phyloP scores from a whole-genome alignment of 2,797 vertebrate species.

The Salarias fasciatus region DNA sequence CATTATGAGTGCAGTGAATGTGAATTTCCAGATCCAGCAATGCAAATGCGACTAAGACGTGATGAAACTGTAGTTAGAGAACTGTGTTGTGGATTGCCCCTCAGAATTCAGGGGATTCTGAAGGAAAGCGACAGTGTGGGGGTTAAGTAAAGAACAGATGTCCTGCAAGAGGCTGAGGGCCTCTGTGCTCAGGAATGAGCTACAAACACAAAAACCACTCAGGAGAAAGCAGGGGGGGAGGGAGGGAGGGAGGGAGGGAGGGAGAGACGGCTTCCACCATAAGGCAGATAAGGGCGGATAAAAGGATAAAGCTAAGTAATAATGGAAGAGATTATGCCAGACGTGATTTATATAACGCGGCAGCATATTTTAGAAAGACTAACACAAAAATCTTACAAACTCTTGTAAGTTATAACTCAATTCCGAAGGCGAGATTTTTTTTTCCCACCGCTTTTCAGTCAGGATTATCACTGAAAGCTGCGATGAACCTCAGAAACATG shows the following conservation, averaged over 20 bases:
- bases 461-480: slow-evolving; percentile 3
- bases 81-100: slow-evolving; percentile 38
- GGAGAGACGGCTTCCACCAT: slow-evolving; percentile 6
- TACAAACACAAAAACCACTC: slow-evolving; percentile 24
- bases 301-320: slow-evolving; percentile 29
- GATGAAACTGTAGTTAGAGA: slow-evolving; percentile 32
- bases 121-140: slow-evolving; percentile 21
- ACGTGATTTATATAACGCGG: slow-evolving; percentile 36
- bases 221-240: neutral
- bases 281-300: slow-evolving; percentile 28
- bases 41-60: slow-evolving; percentile 8
- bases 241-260: neutral
- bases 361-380: slow-evolving; percentile 23
- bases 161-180: slow-evolving; percentile 29
- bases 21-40: slow-evolving; percentile 22
- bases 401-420: slow-evolving; percentile 4
- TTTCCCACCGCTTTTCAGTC: neutral
- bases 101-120: slow-evolving; percentile 11
- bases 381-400: slow-evolving; percentile 18
- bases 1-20: slow-evolving; percentile 29
- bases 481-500: neutral
- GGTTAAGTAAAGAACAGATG: slow-evolving; percentile 60
- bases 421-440: slow-evolving; percentile 4
- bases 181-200: slow-evolving; percentile 25
- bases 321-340: slow-evolving; percentile 28